phyloP scores from a whole-genome alignment of 2,888 invertebrate species.

The Euplexia lucipara region DNA sequence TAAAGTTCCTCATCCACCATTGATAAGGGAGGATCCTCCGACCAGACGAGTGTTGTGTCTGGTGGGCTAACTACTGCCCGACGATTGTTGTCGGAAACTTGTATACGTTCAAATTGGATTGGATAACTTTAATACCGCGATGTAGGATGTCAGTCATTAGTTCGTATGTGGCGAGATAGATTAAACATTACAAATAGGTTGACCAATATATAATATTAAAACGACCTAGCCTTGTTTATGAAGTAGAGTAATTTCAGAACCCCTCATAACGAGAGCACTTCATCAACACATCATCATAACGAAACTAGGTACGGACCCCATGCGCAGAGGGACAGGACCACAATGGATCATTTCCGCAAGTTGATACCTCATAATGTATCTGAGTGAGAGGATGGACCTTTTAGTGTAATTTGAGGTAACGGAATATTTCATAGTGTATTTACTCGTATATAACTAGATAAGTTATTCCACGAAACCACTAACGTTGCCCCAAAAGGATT shows the following conservation, averaged over 20 bases:
- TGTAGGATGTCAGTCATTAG: too few species aligned
- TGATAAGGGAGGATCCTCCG: too few species aligned
- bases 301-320: conserved; percentile 82
- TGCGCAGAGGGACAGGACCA: conserved; percentile 75
- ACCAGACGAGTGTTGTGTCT: too few species aligned
- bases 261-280: conserved; percentile 78
- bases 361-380: conserved; percentile 80
- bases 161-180: too few species aligned
- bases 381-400: conserved; percentile 72
- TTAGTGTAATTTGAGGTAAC: conserved; percentile 71
- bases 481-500: conserved; percentile 52
- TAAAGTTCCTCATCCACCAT: too few species aligned
- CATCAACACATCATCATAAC: conserved; percentile 81
- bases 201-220: conserved; percentile 50
- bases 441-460: conserved; percentile 43
- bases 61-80: too few species aligned
- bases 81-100: too few species aligned
- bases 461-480: conserved; percentile 47
- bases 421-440: conserved; percentile 56
- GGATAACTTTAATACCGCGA: too few species aligned
- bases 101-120: too few species aligned
- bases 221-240: conserved; percentile 55
- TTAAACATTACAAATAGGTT: conserved; percentile 22
- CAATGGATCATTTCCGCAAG: conserved; percentile 87
- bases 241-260: conserved; percentile 71